Base-by-base conservation (phyloP, 2,888 invertebrate species). In the Patella ulyssiponensis region DNA sequence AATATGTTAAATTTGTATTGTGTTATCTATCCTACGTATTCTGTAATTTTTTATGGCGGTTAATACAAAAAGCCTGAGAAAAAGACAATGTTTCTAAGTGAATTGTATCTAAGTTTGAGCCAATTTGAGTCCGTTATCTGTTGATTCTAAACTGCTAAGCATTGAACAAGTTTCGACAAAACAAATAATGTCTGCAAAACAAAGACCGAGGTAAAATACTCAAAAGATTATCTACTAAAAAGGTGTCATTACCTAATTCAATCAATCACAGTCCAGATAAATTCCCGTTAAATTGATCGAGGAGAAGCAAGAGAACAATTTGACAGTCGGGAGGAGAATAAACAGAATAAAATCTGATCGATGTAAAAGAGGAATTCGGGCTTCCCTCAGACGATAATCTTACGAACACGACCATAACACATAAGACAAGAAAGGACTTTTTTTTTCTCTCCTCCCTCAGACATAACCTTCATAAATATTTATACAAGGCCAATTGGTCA, bases 31-130 rank as follows among this genome's bases (percentile, higher is more conserved):
- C 44, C 44, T 44, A 9, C 9, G 44, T 44, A 44, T 9, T 44
- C 9, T 44, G 7, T 44, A 44, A 9, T 44, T 44, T 44, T 44
- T 44, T 44, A 9, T 44, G 44, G 44, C 44, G 44, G 44, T 7
- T 7, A 44, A 44, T 44, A 44, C 9, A 44, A 44, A 44, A 44
- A 44, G 7, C 44, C 44, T 44, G 44, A 44, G 44, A 44, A 44
- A 44, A 44, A 44, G 44, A 44, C 44, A 44, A 44, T 44, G 9
- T 44, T 44, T 44, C 44, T 44, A 44, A 44, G 44, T 44, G 44
- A 64, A 64, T 64, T 64, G 64, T 64, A 64, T 64, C 64, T 64
- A 64, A 64, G 23, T 64, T 64, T 64, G 64, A 64, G 64, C 64
- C 64, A 64, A 64, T 64, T 64, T 23, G 20, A 23, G 64, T 23